These are phyloP conservation scores for Acanthisitta chloris DNA, from an alignment of 2,113 vertebrate genomes.

Conservation along the genomic window DNA sequence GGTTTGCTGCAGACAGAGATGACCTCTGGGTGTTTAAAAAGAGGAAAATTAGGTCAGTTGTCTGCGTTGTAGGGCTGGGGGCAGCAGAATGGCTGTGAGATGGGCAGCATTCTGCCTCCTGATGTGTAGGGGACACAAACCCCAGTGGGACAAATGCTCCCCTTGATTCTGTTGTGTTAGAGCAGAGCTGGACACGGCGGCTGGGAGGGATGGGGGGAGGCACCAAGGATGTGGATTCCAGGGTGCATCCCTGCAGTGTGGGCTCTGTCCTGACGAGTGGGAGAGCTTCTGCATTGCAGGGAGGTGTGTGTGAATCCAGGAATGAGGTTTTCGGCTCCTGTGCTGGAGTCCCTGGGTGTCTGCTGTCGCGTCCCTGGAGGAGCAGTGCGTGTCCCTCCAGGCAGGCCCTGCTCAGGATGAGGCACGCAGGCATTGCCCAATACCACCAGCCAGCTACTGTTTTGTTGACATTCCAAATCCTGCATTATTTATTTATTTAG, in stretches of 20 bases:
- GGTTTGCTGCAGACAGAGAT: neutral
- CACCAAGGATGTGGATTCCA: neutral
- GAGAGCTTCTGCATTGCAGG: neutral
- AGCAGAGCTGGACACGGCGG: neutral
- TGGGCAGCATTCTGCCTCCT: neutral
- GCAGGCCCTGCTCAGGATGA: neutral
- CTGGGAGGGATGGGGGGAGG: neutral
- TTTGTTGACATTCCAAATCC: neutral
- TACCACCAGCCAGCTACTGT: neutral
- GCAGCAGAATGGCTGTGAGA: neutral
- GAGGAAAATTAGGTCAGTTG: slow-evolving; percentile 50
- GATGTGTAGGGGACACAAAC: neutral
- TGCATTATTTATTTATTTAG: neutral
- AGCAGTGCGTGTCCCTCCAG: fast-evolving
- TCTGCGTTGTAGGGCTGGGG: slow-evolving; percentile 26
- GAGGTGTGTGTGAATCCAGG: neutral
- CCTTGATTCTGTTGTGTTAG: neutral
- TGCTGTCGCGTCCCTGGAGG: neutral
- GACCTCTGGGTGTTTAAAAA: slow-evolving; percentile 33
- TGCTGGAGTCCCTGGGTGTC: neutral
- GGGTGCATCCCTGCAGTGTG: fast-evolving
- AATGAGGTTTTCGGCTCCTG: neutral
- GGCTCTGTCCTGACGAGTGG: neutral
- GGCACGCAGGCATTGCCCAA: neutral
- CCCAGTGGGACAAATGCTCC: neutral